Base-by-base conservation (phyloP, 2,113 vertebrate species). In the Castor canadensis region DNA sequence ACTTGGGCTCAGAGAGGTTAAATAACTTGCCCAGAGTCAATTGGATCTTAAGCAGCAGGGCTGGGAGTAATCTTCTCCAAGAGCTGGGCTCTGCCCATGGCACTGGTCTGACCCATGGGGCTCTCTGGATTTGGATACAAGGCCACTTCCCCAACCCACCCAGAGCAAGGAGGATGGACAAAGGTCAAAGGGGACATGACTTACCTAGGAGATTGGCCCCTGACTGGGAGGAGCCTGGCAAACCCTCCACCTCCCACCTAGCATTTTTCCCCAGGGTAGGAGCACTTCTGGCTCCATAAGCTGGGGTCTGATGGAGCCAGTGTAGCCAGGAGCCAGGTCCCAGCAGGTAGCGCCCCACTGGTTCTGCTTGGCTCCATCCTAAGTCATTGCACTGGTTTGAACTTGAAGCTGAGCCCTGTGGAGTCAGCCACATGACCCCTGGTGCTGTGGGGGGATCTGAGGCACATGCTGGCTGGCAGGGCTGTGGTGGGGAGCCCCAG, bases 11-110 rank as follows among this genome's bases (percentile, higher is more conserved):
- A 69, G 71, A 84, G 81, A 66, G 54, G 30, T 81, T 87, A 58
- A 58, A n/a, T 47, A 40, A 81, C 47, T 95, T 69, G 69, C 54
- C 83, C 77, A 32, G 56, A 95, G 52, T n/a, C 76, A n/a, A 62
- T 43, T 43, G 76, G 58, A 60, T 28, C 81, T 84, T 66, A n/a
- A 66, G 43, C 54, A 72, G 35, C 40, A 16, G 52, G 24, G 32
- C 22, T 43, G 26, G 52, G 12, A 43, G 43, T 56, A 0, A 35
- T 73, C 40, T 71, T 40, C 83, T 75, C 77, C 52, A 69, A 76
- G 66, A 10, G 35, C 40, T 79, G 49, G 22, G 30, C 32, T 58
- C 49, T 71, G 66, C 54, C n/a, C 43, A 17, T 49, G 24, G 32
- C 1, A 9, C 62, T 8, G 0, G 52, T 38, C 73, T n/a, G 17